phyloP scores from a whole-genome alignment of 1,140 invertebrate species.

The Drosophila malerkotliana region DNA sequence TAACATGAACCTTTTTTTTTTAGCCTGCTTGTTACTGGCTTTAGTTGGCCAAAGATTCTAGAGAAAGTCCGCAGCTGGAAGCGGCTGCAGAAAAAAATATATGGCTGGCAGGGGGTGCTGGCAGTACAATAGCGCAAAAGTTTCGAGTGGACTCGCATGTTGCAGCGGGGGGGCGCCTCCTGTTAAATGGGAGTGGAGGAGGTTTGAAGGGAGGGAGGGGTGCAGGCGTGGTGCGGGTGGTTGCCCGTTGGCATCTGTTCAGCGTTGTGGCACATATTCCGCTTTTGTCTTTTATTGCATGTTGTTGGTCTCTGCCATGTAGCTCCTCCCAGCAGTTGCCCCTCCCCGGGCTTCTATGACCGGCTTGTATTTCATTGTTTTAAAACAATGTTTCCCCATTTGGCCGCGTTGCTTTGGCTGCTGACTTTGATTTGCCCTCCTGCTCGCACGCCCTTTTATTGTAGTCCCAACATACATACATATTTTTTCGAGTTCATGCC shows the following conservation, averaged over 20 bases:
- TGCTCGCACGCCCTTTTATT: slow-evolving; percentile 42
- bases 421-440: slow-evolving; percentile 74
- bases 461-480: slow-evolving; percentile 6
- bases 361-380: slow-evolving; percentile 71
- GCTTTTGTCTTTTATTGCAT: slow-evolving; percentile 81
- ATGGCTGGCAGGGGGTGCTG: slow-evolving; percentile 21
- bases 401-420: slow-evolving; percentile 41
- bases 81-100: slow-evolving; percentile 48
- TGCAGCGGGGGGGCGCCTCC: slow-evolving; percentile 8
- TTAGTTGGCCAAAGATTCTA: slow-evolving; percentile 62
- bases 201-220: no score
- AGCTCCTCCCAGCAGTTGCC: slow-evolving; percentile 39
- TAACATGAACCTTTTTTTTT: slow-evolving; percentile 10
- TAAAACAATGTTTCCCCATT: slow-evolving; percentile 73
- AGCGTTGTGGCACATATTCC: slow-evolving; percentile 77
- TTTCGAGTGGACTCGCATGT: slow-evolving; percentile 75
- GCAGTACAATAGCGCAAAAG: slow-evolving; percentile 72
- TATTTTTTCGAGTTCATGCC: slow-evolving; percentile 21
- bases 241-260: slow-evolving; percentile 74
- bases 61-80: slow-evolving; percentile 55
- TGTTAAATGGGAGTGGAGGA: background rate
- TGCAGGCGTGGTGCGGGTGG: slow-evolving; percentile 7
- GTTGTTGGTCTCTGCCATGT: slow-evolving; percentile 43
- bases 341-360: slow-evolving; percentile 1
- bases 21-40: slow-evolving; percentile 35